A percentile compares a stretch with the other conserved stretches of the same genome.
Evolutionary conservation across 1,140 invertebrate genomes (phyloP).

Genomic region (Cydia pomonella): DNA sequence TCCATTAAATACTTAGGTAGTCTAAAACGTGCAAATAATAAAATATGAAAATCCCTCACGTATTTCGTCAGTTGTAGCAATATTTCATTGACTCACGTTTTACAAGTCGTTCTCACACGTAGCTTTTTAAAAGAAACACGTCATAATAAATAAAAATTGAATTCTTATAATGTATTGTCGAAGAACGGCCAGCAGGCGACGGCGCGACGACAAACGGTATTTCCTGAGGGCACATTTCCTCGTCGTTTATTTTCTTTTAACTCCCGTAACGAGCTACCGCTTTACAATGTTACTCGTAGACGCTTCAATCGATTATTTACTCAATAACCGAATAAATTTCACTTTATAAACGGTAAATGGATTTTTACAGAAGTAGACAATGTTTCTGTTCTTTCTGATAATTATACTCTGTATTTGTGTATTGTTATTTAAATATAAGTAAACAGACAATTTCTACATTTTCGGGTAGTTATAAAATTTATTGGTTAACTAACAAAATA

Average conservation of each 20-base stretch:
- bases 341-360: neutral
- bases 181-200: constrained; percentile 1
- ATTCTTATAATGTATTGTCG: neutral
- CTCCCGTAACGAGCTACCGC: neutral
- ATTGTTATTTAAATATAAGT: too few relatives aligned
- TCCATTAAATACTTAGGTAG: too few relatives aligned
- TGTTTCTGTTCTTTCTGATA: neutral
- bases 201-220: constrained; percentile 20
- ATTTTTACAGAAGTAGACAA: neutral
- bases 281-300: constrained; percentile 17
- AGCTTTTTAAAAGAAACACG: constrained; percentile 10
- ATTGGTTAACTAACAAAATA: too few relatives aligned
- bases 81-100: constrained; percentile 8
- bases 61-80: neutral
- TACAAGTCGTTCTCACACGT: neutral
- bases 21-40: neutral
- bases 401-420: too few relatives aligned
- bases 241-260: constrained; percentile 17
- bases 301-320: neutral
- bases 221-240: constrained; percentile 16
- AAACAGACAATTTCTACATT: too few relatives aligned
- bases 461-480: too few relatives aligned
- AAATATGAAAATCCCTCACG: neutral
- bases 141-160: neutral
- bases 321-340: constrained; percentile 5